Conservation (phyloP, 2,113 vertebrate genomes). For the Monarcha castaneiventris region DNA sequence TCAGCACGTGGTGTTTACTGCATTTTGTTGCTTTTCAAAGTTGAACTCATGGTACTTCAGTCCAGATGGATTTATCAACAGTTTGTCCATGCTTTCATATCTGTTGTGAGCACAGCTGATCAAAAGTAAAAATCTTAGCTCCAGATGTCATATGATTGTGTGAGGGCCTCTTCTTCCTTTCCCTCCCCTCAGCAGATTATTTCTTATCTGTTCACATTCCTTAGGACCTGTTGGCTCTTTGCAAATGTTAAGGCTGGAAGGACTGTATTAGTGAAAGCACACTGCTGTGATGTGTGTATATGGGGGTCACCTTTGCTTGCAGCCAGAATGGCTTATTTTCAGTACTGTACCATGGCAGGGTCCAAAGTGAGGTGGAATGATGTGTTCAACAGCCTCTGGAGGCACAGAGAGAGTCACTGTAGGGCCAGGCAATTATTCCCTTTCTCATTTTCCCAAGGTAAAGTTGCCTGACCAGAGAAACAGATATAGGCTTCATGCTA, state of each 20-base stretch:
- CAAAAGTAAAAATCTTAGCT: not conserved
- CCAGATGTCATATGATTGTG: not conserved
- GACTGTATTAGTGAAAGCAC: not conserved
- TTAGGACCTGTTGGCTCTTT: not conserved
- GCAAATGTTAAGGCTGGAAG: not conserved
- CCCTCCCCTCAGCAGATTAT: not conserved
- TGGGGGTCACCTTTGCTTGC: not conserved
- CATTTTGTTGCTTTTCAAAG: not conserved
- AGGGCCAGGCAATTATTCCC: not conserved
- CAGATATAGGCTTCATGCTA: not conserved
- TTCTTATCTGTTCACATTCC: not conserved
- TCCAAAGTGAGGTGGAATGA: not conserved
- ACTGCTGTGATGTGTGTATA: accelerated
- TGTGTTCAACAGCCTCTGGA: not conserved
- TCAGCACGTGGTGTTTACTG: not conserved
- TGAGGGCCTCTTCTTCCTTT: not conserved
- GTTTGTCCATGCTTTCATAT: not conserved
- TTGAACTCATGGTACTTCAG: not conserved
- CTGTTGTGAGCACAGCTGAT: not conserved
- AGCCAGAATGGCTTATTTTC: not conserved
- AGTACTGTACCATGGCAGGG: not conserved
- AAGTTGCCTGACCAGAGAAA: not conserved
- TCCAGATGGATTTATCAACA: not conserved
- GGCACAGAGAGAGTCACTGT: not conserved
- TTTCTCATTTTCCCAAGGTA: not conserved